Base-by-base conservation (phyloP, 2,888 invertebrate genomes). In the Scotopteryx bipunctaria region DNA sequence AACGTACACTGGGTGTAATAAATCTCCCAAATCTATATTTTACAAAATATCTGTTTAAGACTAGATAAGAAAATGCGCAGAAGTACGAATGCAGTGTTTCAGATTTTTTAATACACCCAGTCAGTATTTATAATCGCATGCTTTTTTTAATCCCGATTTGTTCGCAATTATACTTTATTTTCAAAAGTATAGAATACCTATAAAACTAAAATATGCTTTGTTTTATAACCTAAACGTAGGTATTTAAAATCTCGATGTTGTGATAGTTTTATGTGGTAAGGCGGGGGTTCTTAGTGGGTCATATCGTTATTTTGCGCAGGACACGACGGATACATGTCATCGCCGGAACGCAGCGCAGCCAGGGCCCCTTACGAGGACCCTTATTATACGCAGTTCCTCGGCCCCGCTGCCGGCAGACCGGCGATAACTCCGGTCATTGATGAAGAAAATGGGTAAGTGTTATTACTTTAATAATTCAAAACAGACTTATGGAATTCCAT, bases 361-460 rank as follows among this genome's bases (percentile, higher is more conserved):
- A 91, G 95, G 15, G 92, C 92, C 41, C 93, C 94, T 8, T 97
- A 96, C 69, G 97, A 97, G 74, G 97, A 97, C 71, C 96, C 96
- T 0, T 97, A 96, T 83, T 97, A 96, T 71, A 93, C 95, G 41
- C 96, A 96, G 74, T 97, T 95, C 75, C 84, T 93, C 13, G 91
- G 93, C 0, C 84, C 95, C 25, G 93, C 94, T 3, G 93, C 94
- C 3, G 94, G 93, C 3, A 79, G 93, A 21, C 86, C 93, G 1
- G 92, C 92, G 35, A 96, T 97, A 55, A 96, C 97, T 4, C 97
- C 98, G 2, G 95, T 97, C 50, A 97, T 98, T 63, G 98, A 98
- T 73, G 97, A 97, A 79, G 97, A 98, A 86, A 93, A 96, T 53
- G 94, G 94, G 95, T 95, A 87, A 81, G 71, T 33, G n/a, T n/a